phyloP scores from a whole-genome alignment of 2,888 invertebrate species.

The Nephrotoma flavescens region DNA sequence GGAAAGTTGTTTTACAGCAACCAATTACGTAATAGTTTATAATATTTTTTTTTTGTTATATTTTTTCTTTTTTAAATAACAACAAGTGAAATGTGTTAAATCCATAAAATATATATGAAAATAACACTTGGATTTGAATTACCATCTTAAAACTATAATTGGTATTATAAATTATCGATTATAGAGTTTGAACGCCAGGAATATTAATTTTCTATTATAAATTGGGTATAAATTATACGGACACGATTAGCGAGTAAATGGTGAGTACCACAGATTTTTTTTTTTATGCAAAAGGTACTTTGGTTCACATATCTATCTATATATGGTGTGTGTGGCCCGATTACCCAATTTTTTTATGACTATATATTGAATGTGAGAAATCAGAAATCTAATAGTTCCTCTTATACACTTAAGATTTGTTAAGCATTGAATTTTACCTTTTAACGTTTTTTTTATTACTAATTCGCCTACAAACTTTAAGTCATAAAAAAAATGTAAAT shows the following conservation, averaged over 20 bases:
- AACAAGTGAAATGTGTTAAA: neutral
- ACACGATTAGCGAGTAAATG: neutral
- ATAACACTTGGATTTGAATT: neutral
- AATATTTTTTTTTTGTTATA: neutral
- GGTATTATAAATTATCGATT: neutral
- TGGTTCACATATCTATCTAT: neutral
- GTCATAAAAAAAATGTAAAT: neutral
- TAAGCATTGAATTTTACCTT: too few relatives aligned
- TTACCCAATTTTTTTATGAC: neutral
- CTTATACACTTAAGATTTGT: neutral
- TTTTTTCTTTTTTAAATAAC: neutral
- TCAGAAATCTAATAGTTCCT: neutral
- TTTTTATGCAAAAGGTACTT: neutral
- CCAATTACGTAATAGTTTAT: neutral
- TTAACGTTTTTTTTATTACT: neutral
- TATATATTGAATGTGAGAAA: neutral
- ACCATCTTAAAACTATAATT: neutral
- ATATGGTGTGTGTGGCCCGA: neutral
- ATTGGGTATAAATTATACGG: neutral
- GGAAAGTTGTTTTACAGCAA: neutral
- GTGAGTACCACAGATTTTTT: neutral
- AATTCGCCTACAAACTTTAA: neutral
- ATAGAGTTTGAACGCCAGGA: neutral
- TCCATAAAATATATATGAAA: neutral
- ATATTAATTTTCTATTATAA: neutral